Conservation (phyloP, 2,113 vertebrate genomes). For the Lipophrys pholis region DNA sequence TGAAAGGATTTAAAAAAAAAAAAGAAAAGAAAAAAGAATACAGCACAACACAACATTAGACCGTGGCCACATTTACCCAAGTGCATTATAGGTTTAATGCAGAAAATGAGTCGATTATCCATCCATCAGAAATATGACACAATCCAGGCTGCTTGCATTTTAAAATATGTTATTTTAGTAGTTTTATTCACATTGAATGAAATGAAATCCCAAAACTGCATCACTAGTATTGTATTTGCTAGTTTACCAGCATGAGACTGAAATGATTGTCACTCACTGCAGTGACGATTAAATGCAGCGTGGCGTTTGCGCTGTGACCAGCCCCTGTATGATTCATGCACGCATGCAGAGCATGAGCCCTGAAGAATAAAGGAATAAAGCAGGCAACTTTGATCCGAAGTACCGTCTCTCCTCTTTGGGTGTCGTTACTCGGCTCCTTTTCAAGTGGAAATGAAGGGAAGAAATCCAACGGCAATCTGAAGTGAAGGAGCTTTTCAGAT, state of each 20-base stretch:
- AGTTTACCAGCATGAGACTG: too few species aligned
- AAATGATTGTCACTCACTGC: background rate
- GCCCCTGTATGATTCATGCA: conserved; percentile 21
- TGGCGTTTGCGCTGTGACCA: conserved; percentile 25
- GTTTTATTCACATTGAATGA: too few species aligned
- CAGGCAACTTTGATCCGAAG: background rate
- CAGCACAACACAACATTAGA: too few species aligned
- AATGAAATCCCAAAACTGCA: too few species aligned
- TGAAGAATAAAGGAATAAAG: background rate
- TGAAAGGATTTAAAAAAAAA: background rate
- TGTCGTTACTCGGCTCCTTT: background rate
- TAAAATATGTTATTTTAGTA: too few species aligned
- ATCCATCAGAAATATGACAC: background rate
- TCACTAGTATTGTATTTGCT: too few species aligned
- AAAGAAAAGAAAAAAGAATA: background rate
- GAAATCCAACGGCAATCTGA: background rate
- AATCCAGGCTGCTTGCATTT: background rate
- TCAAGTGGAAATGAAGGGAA: conserved; percentile 9
- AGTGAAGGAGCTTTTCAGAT: conserved; percentile 3
- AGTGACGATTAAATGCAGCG: conserved; percentile 45
- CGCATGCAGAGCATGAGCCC: background rate
- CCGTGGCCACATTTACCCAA: too few species aligned
- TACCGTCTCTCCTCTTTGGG: background rate
- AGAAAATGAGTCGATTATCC: background rate
- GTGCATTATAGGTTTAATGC: background rate